Percentiles rank a stretch among this genome's conserved stretches.
These are phyloP conservation scores for Chirona hameri DNA, from an alignment of 2,888 invertebrate species.

Conservation along the genomic window DNA sequence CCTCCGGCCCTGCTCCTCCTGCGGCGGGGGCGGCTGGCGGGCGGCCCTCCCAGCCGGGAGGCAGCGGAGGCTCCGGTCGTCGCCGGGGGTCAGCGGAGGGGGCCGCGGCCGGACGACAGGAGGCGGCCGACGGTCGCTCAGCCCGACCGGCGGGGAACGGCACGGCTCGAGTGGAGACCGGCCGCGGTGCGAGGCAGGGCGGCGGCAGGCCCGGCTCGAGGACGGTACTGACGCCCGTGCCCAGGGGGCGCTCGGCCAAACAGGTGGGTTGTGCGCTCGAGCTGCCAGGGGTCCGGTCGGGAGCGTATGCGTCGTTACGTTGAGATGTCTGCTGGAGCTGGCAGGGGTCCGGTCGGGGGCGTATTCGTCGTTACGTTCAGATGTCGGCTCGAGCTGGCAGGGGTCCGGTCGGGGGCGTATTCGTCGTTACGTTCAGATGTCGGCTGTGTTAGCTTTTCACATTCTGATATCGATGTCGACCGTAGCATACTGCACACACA, in stretches of 20 bases:
- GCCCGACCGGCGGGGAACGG: no score
- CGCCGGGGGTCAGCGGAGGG: no score
- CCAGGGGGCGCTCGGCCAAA: neutral
- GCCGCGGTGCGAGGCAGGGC: neutral
- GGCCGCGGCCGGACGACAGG: no score
- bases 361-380: neutral
- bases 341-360: no score
- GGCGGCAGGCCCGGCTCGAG: neutral
- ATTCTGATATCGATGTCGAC: no score
- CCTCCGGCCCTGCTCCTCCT: no score
- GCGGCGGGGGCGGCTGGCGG: neutral
- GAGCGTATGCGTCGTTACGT: neutral
- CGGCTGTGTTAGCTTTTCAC: no score
- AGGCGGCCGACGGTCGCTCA: no score
- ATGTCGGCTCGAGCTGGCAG: conserved; percentile 8
- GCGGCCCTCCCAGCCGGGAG: neutral
- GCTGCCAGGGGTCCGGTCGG: no score
- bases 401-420: no score
- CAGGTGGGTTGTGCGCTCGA: neutral
- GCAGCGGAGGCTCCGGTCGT: neutral
- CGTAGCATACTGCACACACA: no score
- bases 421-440: no score
- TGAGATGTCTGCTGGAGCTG: conserved; percentile 30
- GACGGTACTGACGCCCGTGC: neutral
- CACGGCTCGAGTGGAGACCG: neutral